phyloP scores from a whole-genome alignment of 2,888 invertebrate genomes.

The Eledone cirrhosa region DNA sequence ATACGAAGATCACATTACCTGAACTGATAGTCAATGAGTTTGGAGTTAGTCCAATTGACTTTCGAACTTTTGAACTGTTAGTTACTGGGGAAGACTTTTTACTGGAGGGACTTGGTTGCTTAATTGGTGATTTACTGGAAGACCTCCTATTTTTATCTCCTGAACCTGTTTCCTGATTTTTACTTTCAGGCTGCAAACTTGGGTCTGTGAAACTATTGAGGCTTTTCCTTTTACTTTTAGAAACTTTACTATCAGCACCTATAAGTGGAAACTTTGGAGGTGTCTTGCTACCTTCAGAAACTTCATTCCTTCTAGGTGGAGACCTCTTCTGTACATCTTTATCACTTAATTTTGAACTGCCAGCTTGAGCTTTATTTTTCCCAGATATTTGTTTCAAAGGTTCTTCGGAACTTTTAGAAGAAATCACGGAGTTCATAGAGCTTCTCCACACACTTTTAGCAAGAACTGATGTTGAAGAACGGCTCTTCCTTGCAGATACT shows the following conservation, averaged over 20 bases:
- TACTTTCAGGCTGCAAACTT: not conserved
- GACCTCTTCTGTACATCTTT: no score
- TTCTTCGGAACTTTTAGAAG: not conserved
- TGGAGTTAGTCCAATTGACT: not conserved
- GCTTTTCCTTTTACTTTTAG: no score
- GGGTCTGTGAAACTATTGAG: not conserved
- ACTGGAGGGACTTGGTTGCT: constrained; percentile 6
- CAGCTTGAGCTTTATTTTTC: not conserved
- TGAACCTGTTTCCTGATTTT: not conserved
- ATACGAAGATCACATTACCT: not conserved
- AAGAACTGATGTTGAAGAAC: not conserved
- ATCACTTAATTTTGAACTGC: not conserved
- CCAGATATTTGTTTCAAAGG: not conserved
- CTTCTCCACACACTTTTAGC: not conserved
- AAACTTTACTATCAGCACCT: not conserved
- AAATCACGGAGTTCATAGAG: not conserved
- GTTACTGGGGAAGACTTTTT: not conserved
- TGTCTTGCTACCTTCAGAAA: not conserved
- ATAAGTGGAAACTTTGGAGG: not conserved
- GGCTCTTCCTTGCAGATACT: no score
- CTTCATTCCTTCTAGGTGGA: not conserved
- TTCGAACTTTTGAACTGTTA: constrained; percentile 1
- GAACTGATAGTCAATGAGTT: not conserved
- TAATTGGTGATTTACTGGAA: constrained; percentile 1
- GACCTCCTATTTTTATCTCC: not conserved